Percentiles rank a stretch among this genome's conserved stretches.
Conservation (phyloP, 2,888 invertebrate species). For the Homarus gammarus region DNA sequence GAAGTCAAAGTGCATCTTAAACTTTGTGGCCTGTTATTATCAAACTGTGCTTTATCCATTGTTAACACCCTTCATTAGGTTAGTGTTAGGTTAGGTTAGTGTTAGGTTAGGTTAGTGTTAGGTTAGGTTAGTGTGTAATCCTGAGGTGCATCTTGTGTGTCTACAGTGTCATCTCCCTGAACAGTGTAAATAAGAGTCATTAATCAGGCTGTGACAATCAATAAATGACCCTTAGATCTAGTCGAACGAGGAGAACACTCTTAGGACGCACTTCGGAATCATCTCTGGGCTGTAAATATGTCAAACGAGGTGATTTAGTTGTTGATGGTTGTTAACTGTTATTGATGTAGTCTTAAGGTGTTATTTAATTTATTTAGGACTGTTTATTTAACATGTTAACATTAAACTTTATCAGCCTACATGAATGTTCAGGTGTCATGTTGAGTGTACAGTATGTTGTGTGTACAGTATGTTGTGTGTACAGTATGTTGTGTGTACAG, state of each 20-base stretch:
- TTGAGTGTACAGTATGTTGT: too few species aligned
- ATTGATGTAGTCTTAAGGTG: neutral
- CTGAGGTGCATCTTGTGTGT: neutral
- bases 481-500: too few species aligned
- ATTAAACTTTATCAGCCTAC: neutral
- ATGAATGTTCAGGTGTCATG: too few species aligned
- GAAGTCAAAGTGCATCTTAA: constrained; percentile 43
- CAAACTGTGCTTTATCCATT: constrained; percentile 34
- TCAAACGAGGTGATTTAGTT: neutral
- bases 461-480: too few species aligned
- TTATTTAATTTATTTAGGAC: neutral
- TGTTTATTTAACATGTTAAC: neutral
- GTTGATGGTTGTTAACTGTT: constrained; percentile 6
- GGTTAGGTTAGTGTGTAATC: too few species aligned
- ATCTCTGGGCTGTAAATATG: neutral
- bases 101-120: too few species aligned
- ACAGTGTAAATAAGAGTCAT: constrained; percentile 7
- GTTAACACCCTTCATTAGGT: neutral
- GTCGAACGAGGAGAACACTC: neutral
- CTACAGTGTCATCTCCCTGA: constrained; percentile 1
- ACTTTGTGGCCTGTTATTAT: constrained; percentile 28
- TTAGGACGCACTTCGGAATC: neutral
- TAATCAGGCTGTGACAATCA: neutral
- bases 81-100: too few species aligned
- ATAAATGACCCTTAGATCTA: constrained; percentile 2